Conservation (phyloP, 2,797 vertebrate genomes). For the Carduelis carduelis region DNA sequence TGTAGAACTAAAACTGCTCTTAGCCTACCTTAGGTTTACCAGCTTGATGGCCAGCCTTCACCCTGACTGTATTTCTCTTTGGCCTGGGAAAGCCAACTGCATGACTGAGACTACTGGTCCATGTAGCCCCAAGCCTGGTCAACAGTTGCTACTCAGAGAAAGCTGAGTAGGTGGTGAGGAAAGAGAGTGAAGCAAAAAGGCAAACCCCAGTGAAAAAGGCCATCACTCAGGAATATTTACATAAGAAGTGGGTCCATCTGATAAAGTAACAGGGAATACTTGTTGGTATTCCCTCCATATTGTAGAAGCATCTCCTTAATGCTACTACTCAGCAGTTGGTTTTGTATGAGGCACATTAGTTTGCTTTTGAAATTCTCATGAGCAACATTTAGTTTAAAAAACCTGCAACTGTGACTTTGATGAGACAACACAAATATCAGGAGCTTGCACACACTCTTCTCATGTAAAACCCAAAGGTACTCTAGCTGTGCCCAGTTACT, state of each 20-base stretch:
- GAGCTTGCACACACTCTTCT: not conserved
- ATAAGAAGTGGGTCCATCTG: not conserved
- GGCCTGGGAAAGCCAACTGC: not conserved
- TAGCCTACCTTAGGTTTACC: not conserved
- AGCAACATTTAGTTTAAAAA: not conserved
- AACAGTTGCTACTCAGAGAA: not conserved
- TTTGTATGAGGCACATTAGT: not conserved
- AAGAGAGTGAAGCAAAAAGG: not conserved
- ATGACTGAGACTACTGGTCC: not conserved
- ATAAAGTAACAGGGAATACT: not conserved
- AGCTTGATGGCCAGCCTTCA: not conserved
- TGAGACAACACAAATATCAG: not conserved
- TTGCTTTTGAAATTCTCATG: not conserved
- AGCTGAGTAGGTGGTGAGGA: not conserved
- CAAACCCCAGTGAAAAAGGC: not conserved
- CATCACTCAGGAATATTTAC: not conserved
- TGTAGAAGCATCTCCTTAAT: not conserved
- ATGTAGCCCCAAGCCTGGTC: not conserved
- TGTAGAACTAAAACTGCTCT: not conserved
- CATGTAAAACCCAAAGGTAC: not conserved
- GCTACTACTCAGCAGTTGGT: not conserved
- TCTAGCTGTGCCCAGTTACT: not conserved
- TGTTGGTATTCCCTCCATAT: not conserved
- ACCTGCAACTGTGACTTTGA: rapidly evolving
- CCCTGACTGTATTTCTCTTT: not conserved